phyloP scores from a whole-genome alignment of 2,888 invertebrate species.

The Thymelicus acteon region DNA sequence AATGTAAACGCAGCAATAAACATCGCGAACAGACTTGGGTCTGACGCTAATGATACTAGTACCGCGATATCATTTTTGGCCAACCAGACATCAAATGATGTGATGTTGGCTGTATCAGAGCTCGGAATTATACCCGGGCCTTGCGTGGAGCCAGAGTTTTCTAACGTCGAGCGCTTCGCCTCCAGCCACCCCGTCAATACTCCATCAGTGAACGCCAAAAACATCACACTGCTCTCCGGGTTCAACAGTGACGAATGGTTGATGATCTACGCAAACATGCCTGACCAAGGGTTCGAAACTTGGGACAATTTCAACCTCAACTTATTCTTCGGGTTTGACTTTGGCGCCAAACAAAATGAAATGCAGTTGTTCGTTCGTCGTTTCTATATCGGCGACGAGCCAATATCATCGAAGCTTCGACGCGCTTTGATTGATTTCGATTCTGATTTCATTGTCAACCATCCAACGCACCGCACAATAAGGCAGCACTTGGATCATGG shows the following conservation, averaged over 20 bases:
- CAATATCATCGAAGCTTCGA: slow-evolving; percentile 44
- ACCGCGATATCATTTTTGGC: slow-evolving; percentile 58
- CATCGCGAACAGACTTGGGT: slow-evolving; percentile 56
- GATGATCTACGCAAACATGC: slow-evolving; percentile 39
- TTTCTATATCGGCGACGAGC: slow-evolving; percentile 62
- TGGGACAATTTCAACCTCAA: slow-evolving; percentile 38
- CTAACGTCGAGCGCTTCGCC: slow-evolving; percentile 56
- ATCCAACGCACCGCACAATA: slow-evolving; percentile 52
- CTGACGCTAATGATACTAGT: slow-evolving; percentile 46
- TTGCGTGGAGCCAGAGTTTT: slow-evolving; percentile 59
- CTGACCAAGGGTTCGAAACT: slow-evolving; percentile 46
- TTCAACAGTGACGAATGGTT: slow-evolving; percentile 57
- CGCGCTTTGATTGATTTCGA: slow-evolving; percentile 50
- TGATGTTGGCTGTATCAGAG: slow-evolving; percentile 49
- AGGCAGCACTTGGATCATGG: slow-evolving; percentile 52
- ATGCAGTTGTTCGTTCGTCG: slow-evolving; percentile 51
- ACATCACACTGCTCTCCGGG: slow-evolving; percentile 59
- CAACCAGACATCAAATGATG: slow-evolving; percentile 44
- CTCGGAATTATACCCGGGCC: slow-evolving; percentile 47
- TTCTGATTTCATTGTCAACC: slow-evolving; percentile 56
- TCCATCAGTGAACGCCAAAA: slow-evolving; percentile 51
- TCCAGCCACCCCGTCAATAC: slow-evolving; percentile 52
- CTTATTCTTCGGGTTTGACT: slow-evolving; percentile 9
- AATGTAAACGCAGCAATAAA: slow-evolving; percentile 50
- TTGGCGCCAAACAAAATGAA: slow-evolving; percentile 27